These are phyloP conservation scores for Drosophila orosa DNA, from an alignment of 1,140 invertebrate genomes.

Conservation along the genomic window DNA sequence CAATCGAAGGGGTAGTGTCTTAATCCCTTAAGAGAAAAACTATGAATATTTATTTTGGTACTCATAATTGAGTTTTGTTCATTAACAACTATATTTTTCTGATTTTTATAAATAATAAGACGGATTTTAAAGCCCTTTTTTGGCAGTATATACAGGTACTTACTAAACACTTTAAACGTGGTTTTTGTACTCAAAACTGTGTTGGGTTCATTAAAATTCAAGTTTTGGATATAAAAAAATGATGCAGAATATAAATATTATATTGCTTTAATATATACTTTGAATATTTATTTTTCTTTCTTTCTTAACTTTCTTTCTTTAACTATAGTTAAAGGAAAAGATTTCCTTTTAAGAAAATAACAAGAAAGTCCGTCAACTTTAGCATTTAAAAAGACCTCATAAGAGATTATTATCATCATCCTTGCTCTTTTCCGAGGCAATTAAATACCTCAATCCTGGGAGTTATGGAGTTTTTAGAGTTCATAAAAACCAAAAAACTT, in stretches of 20 bases:
- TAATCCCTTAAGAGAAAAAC: background rate
- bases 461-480: conserved; percentile 11
- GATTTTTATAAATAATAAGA: background rate
- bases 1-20: background rate
- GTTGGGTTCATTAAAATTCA: no score
- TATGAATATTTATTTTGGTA: background rate
- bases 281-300: no score
- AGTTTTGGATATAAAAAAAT: no score
- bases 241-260: no score
- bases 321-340: background rate
- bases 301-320: background rate
- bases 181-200: no score
- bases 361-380: no score
- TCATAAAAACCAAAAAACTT: conserved; percentile 17
- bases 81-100: background rate
- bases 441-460: background rate
- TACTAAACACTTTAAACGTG: no score
- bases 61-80: background rate
- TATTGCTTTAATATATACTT: no score
- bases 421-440: background rate
- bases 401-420: background rate
- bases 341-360: no score
- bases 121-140: no score
- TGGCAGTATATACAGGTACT: no score
- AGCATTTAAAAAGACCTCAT: background rate